Percentiles rank a stretch among this genome's conserved stretches.
Conservation (phyloP, 2,888 invertebrate species). For the Spicauda simplicius region DNA sequence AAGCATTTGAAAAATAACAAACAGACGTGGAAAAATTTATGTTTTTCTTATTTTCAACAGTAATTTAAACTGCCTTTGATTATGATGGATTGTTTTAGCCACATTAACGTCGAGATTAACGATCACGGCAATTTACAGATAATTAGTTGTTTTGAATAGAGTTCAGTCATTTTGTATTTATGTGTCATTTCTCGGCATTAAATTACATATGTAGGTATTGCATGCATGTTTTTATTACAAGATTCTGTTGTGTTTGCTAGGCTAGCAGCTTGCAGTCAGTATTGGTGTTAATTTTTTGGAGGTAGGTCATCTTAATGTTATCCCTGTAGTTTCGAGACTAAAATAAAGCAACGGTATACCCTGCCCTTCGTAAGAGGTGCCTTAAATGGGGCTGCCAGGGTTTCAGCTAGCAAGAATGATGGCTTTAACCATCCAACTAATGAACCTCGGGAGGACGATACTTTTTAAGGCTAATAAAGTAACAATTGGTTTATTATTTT, state of each 20-base stretch:
- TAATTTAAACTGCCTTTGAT: background rate
- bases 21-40: background rate
- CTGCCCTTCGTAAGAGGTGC: too few relatives aligned
- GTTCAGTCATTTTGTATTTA: conserved; percentile 18
- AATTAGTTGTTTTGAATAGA: conserved; percentile 15
- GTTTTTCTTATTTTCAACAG: background rate
- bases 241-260: background rate
- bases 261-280: too few relatives aligned
- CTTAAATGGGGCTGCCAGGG: too few relatives aligned
- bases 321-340: too few relatives aligned
- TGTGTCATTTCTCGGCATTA: background rate
- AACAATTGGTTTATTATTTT: too few relatives aligned
- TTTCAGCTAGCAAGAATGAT: too few relatives aligned
- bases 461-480: too few relatives aligned
- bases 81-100: background rate
- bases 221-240: background rate
- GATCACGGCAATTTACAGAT: background rate
- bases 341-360: too few relatives aligned
- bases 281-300: too few relatives aligned
- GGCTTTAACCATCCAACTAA: too few relatives aligned
- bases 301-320: too few relatives aligned
- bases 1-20: background rate
- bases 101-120: background rate
- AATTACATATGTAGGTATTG: conserved; percentile 4
- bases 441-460: too few relatives aligned